Percentiles rank a stretch among this genome's conserved stretches.
Conservation (phyloP, 2,113 vertebrate species). For the Myanophis thanlyinensis region DNA sequence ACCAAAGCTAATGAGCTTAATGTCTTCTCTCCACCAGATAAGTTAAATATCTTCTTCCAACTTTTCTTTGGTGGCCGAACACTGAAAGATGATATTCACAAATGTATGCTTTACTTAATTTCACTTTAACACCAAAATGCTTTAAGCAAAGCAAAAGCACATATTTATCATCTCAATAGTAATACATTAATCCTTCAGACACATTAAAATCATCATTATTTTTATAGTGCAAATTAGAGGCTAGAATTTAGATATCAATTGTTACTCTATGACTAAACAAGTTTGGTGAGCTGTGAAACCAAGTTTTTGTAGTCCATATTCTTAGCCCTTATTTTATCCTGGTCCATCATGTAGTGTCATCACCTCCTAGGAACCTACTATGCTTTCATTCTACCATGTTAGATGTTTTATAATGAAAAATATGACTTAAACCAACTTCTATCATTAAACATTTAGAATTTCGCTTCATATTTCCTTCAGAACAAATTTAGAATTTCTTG, state of each 20-base stretch:
- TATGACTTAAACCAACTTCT: background rate
- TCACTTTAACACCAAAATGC: background rate
- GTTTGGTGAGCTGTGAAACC: background rate
- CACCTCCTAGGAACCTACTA: too few species aligned
- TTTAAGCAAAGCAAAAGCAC: background rate
- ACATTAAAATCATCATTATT: background rate
- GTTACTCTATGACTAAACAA: background rate
- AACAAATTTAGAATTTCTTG: background rate
- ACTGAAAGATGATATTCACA: constrained; percentile 64
- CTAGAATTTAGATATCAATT: background rate
- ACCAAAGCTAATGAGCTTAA: constrained; percentile 94
- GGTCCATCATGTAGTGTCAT: background rate
- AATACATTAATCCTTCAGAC: background rate
- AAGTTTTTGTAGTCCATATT: background rate
- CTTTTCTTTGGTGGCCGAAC: constrained; percentile 98
- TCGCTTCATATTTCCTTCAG: background rate
- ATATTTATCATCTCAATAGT: background rate
- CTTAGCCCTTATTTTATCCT: background rate
- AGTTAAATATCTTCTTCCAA: constrained; percentile 99
- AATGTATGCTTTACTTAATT: background rate
- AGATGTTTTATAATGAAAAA: too few species aligned
- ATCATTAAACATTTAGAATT: background rate
- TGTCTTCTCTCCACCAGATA: constrained; percentile 97
- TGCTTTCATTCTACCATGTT: too few species aligned
- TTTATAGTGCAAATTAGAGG: background rate